Evolutionary conservation across 1,140 invertebrate genomes (phyloP).

Genomic region (Brachionus paranguensis): DNA sequence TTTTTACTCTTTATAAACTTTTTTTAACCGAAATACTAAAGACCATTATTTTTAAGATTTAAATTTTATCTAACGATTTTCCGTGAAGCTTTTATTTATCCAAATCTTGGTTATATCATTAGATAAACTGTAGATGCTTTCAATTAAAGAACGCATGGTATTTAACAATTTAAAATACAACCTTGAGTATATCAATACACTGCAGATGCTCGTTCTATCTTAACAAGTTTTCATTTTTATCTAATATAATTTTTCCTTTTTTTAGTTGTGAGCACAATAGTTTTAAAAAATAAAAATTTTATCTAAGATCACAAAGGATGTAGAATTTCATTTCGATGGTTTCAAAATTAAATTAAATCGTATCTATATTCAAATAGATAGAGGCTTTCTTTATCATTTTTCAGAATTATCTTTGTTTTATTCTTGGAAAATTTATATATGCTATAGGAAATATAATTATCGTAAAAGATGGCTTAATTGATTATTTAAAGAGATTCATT

Average conservation of each 20-base stretch:
- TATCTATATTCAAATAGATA: not conserved
- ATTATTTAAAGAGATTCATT: not conserved
- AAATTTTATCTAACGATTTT: not conserved
- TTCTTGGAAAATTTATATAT: not conserved
- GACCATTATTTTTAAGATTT: not conserved
- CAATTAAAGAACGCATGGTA: not conserved
- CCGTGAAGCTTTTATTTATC: not conserved
- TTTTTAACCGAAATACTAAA: no score
- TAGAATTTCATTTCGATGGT: not conserved
- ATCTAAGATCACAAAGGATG: not conserved
- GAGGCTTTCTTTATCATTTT: not conserved
- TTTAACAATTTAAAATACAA: not conserved
- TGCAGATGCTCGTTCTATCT: not conserved
- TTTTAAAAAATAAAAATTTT: not conserved
- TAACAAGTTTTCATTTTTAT: not conserved
- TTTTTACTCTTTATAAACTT: no score
- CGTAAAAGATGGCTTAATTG: not conserved
- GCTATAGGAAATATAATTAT: not conserved
- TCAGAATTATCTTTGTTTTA: not conserved
- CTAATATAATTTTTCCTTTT: not conserved
- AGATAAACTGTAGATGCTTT: not conserved
- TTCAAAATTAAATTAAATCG: not conserved
- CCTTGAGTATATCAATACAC: not conserved
- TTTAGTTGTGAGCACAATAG: not conserved
- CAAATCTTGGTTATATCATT: not conserved